Evolutionary conservation across 2,888 invertebrate genomes (phyloP).

Genomic region (Andrena dorsata): DNA sequence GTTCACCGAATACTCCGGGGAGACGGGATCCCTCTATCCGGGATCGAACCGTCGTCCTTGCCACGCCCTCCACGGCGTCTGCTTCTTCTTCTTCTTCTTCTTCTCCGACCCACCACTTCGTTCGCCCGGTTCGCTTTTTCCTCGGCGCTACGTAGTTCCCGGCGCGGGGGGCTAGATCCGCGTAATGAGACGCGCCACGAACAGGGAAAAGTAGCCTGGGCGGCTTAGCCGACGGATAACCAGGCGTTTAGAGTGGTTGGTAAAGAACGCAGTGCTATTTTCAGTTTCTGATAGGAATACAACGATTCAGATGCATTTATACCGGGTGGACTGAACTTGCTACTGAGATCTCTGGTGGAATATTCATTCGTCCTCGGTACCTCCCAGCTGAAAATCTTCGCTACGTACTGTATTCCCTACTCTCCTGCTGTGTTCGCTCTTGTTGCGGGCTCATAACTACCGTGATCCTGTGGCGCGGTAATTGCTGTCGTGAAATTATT

Average conservation of each 20-base stretch:
- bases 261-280: background rate
- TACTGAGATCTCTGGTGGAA: too few species aligned
- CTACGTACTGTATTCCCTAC: too few species aligned
- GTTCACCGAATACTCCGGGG: conserved; percentile 63
- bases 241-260: background rate
- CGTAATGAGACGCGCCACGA: conserved; percentile 14
- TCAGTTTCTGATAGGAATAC: background rate
- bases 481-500: conserved; percentile 24
- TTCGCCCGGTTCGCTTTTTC: background rate
- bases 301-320: background rate
- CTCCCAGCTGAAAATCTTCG: too few species aligned
- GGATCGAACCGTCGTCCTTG: conserved; percentile 55
- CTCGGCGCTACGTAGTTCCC: background rate
- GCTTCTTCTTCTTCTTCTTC: conserved; percentile 10
- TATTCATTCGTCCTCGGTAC: too few species aligned
- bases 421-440: background rate
- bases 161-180: conserved; percentile 21
- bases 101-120: background rate
- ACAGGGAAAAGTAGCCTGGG: background rate
- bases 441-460: conserved; percentile 4
- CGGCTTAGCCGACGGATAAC: background rate
- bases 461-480: background rate
- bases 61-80: conserved; percentile 46
- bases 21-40: conserved; percentile 63
- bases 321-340: background rate